Evolutionary conservation across 2,113 vertebrate species (phyloP).

Genomic region (Nematolebias whitei): DNA sequence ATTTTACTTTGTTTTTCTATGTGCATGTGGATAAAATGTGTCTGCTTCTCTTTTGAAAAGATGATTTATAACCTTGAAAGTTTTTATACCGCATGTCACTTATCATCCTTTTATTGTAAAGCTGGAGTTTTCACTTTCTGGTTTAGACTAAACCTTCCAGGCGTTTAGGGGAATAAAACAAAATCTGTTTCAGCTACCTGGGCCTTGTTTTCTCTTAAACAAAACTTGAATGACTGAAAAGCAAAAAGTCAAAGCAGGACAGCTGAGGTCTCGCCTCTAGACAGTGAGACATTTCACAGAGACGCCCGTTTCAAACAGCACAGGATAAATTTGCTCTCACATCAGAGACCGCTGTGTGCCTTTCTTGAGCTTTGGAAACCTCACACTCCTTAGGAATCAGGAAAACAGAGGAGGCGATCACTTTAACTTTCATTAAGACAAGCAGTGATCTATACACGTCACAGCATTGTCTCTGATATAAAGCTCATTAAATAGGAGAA

Average conservation of each 20-base stretch:
- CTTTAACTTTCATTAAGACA: conserved; percentile 32
- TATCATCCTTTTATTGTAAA: conserved; percentile 12
- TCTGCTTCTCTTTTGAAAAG: conserved; percentile 50
- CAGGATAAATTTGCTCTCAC: conserved; percentile 36
- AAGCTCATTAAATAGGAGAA: no score
- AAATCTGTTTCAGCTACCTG: conserved; percentile 64
- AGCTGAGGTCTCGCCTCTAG: conserved; percentile 44
- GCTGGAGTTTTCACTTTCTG: conserved; percentile 26
- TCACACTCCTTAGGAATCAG: conserved; percentile 12
- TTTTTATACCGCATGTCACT: conserved; percentile 13
- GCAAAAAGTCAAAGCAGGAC: conserved; percentile 38
- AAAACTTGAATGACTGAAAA: no score
- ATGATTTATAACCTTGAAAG: conserved; percentile 27
- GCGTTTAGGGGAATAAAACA: conserved; percentile 57
- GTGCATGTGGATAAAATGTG: conserved; percentile 13
- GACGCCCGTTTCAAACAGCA: conserved; percentile 52
- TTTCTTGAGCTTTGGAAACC: conserved; percentile 18
- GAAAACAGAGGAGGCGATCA: conserved; percentile 28
- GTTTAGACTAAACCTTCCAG: conserved; percentile 60
- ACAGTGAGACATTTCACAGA: conserved; percentile 65
- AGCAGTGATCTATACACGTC: conserved; percentile 18
- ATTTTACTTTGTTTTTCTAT: conserved; percentile 6
- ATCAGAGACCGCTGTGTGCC: background rate
- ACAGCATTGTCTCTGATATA: background rate
- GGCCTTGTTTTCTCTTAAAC: conserved; percentile 26